Conservation (phyloP, 2,113 vertebrate genomes). For the Drymodes brunneopygia region DNA sequence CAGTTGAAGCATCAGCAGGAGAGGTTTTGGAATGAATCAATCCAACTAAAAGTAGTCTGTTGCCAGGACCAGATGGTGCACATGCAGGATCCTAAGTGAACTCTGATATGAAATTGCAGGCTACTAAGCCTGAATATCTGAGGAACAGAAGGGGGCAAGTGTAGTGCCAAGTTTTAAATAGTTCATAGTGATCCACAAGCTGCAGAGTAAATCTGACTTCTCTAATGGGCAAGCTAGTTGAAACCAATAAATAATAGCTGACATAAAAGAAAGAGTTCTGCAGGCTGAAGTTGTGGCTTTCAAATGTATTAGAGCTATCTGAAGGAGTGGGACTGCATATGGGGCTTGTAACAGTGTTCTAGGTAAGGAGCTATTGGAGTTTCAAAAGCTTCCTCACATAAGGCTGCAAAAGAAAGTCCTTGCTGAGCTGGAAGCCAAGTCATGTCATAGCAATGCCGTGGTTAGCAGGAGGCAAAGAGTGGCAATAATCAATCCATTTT, state of each 20-base stretch:
- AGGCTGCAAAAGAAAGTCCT: neutral
- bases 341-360: neutral
- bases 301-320: neutral
- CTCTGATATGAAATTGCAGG: neutral
- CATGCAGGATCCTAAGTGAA: neutral
- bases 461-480: neutral
- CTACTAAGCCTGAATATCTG: constrained; percentile 23
- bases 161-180: constrained; percentile 32
- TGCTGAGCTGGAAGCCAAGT: neutral
- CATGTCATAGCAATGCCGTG: neutral
- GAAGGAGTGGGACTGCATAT: neutral
- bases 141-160: constrained; percentile 31
- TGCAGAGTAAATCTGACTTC: constrained; percentile 10
- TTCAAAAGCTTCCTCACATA: neutral
- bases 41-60: neutral
- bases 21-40: neutral
- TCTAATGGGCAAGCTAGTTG: neutral
- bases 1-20: neutral
- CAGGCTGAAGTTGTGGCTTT: neutral
- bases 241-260: neutral
- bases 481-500: neutral
- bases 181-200: neutral
- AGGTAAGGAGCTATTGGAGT: neutral
- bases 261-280: neutral
- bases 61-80: constrained; percentile 48